Evolutionary conservation across 2,113 vertebrate species (phyloP).

Genomic region (Eublepharis macularius): DNA sequence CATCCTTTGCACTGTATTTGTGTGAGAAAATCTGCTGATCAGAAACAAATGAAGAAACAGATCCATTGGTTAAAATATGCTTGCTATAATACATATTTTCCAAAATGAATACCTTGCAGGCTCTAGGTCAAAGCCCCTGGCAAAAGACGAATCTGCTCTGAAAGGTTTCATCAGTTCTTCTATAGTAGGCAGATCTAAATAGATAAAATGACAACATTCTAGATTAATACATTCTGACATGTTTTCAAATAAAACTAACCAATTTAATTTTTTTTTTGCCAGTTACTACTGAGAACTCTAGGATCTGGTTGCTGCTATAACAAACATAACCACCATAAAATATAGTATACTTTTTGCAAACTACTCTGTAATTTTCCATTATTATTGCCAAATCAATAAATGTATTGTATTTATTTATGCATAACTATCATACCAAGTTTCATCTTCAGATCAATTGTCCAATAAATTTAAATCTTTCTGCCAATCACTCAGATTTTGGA

Average conservation of each 20-base stretch:
- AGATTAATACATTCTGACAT: background rate
- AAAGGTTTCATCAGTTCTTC: slow-evolving; percentile 92
- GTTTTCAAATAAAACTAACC: background rate
- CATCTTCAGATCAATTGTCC: background rate
- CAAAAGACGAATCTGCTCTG: slow-evolving; percentile 66
- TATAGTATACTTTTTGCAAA: background rate
- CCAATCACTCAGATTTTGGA: background rate
- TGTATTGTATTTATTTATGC: background rate
- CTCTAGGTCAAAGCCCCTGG: slow-evolving; percentile 68
- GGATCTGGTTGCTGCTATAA: background rate
- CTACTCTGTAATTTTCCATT: background rate
- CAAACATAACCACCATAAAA: too few species aligned
- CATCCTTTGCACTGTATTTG: background rate
- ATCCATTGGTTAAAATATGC: background rate
- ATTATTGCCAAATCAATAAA: background rate
- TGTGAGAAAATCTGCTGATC: background rate
- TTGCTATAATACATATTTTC: background rate
- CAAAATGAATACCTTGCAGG: slow-evolving; percentile 74
- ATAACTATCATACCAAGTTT: background rate
- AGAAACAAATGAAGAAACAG: background rate
- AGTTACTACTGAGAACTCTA: background rate
- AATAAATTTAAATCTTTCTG: background rate
- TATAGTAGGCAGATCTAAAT: slow-evolving; percentile 86
- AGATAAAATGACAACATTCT: background rate
- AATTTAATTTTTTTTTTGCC: background rate